Evolutionary conservation across 1,140 invertebrate species (phyloP).

Genomic region (Atta colombica): DNA sequence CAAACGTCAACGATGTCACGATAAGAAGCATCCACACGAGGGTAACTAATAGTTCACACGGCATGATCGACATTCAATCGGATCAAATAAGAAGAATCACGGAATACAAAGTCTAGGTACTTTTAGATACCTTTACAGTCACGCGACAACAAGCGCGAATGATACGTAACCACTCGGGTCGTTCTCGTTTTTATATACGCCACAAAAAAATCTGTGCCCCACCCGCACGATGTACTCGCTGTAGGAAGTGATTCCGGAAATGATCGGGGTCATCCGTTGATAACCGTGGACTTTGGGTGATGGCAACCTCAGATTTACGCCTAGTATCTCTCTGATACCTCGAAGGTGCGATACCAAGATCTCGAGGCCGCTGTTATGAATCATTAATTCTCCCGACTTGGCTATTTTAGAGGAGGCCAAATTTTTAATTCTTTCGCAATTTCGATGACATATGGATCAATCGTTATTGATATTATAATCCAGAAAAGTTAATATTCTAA

Average conservation of each 20-base stretch:
- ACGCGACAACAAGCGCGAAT: constrained; percentile 9
- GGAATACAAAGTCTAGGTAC: background rate
- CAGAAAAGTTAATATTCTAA: background rate
- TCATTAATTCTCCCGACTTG: constrained; percentile 33
- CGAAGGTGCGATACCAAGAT: constrained; percentile 30
- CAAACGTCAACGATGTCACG: constrained; percentile 9
- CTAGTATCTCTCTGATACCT: constrained; percentile 20
- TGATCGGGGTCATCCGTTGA: constrained; percentile 74
- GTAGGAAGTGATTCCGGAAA: constrained; percentile 65
- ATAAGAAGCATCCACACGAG: background rate
- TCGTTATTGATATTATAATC: background rate
- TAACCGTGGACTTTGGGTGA: constrained; percentile 78
- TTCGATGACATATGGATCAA: constrained; percentile 27
- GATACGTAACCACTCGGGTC: background rate
- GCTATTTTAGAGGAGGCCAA: background rate
- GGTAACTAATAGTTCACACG: background rate
- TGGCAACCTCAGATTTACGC: constrained; percentile 61
- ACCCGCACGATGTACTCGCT: constrained; percentile 55
- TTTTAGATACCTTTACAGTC: background rate
- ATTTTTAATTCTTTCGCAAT: background rate
- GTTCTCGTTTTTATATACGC: constrained; percentile 74
- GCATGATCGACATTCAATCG: constrained; percentile 24
- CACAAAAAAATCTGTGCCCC: constrained; percentile 62
- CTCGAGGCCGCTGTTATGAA: constrained; percentile 5
- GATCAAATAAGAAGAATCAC: background rate